Percentiles rank a stretch among this genome's conserved stretches.
phyloP scores from a whole-genome alignment of 1,140 invertebrate species.

The Cryptotermes secundus region DNA sequence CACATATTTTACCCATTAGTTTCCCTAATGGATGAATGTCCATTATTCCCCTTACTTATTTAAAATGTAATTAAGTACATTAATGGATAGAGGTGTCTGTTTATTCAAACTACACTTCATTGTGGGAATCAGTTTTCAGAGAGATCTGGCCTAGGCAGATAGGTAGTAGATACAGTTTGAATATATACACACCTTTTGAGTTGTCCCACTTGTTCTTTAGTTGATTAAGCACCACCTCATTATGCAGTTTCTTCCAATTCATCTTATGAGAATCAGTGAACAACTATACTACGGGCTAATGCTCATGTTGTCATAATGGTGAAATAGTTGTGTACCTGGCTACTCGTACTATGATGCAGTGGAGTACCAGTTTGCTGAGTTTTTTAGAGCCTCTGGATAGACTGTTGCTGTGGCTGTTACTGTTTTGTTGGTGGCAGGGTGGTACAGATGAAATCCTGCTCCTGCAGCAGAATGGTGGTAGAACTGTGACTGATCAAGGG shows the following conservation, averaged over 20 bases:
- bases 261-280: no score
- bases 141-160: neutral
- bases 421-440: conserved; percentile 69
- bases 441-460: conserved; percentile 86
- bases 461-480: conserved; percentile 70
- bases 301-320: neutral
- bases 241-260: no score
- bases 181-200: no score
- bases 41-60: neutral
- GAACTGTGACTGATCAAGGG: conserved; percentile 77
- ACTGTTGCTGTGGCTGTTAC: conserved; percentile 52
- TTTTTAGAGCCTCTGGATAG: conserved; percentile 48
- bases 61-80: conserved; percentile 15
- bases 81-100: neutral
- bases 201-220: no score
- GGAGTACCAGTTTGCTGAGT: conserved; percentile 72
- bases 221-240: no score
- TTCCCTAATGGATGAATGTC: neutral
- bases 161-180: neutral
- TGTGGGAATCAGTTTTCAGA: neutral
- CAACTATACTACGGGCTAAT: no score
- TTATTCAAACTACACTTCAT: neutral
- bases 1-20: neutral
- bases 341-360: conserved; percentile 64
- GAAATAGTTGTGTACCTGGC: neutral